phyloP scores from a whole-genome alignment of 2,797 vertebrate genomes.

The Tachyglossus aculeatus region DNA sequence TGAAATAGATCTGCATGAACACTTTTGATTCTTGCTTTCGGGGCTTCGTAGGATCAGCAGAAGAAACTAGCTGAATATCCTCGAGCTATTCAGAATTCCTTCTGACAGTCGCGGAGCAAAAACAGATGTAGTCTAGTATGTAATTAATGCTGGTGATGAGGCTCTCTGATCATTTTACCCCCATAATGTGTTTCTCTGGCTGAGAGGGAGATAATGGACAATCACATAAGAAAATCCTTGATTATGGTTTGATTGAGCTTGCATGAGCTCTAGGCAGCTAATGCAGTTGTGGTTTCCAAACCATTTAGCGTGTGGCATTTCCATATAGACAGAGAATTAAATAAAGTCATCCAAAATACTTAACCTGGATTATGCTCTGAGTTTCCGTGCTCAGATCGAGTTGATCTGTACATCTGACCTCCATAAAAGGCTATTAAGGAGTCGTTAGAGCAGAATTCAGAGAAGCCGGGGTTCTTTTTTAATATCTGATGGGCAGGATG shows the following conservation, averaged over 20 bases:
- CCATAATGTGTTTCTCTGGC: constrained; percentile 62
- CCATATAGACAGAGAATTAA: constrained; percentile 60
- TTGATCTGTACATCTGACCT: constrained; percentile 53
- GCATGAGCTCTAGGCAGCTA: constrained; percentile 63
- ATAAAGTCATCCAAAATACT: constrained; percentile 64
- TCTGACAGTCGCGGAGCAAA: constrained; percentile 45
- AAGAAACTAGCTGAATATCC: constrained; percentile 3
- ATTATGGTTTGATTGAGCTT: constrained; percentile 75
- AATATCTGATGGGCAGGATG: constrained; percentile 28
- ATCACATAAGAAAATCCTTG: constrained; percentile 73
- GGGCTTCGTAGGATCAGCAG: constrained; percentile 20
- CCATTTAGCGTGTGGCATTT: constrained; percentile 51
- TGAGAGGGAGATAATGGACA: constrained; percentile 76
- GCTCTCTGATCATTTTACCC: constrained; percentile 67
- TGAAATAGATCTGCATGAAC: neutral
- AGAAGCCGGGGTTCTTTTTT: constrained; percentile 33
- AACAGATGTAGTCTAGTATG: constrained; percentile 56
- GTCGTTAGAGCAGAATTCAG: constrained; percentile 32
- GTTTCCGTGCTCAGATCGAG: constrained; percentile 26
- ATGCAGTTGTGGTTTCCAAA: constrained; percentile 72
- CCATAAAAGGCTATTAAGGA: constrained; percentile 18
- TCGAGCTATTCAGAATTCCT: constrained; percentile 34
- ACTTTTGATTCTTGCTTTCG: neutral
- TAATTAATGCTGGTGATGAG: constrained; percentile 67
- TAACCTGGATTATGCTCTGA: constrained; percentile 43